A percentile compares a stretch with the other conserved stretches of the same genome.
Conservation (phyloP, 1,140 invertebrate genomes). For the Aradophagus sp. region DNA sequence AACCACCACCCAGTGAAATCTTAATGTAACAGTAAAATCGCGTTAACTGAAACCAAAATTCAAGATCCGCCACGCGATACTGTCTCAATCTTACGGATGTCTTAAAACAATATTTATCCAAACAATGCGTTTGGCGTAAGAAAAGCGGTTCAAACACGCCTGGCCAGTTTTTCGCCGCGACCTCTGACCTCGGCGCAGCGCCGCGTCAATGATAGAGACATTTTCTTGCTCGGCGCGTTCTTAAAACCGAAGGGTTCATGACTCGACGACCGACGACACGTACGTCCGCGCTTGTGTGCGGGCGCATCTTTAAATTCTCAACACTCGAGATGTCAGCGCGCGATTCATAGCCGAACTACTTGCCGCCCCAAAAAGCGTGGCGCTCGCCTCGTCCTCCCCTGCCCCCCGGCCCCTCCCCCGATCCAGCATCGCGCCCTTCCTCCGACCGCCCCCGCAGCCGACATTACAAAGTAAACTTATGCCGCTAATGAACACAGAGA, state of each 20-base stretch:
- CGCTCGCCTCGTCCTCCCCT: conserved; percentile 7
- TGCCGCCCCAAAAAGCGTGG: conserved; percentile 31
- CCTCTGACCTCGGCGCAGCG: neutral
- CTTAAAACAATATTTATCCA: too few species aligned
- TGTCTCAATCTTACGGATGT: too few species aligned
- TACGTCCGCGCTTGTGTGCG: conserved; percentile 10
- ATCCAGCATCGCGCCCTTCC: neutral
- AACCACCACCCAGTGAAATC: too few species aligned
- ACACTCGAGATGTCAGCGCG: conserved; percentile 25
- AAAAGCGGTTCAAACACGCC: too few species aligned
- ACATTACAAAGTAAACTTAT: conserved; percentile 68
- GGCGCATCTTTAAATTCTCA: conserved; percentile 35
- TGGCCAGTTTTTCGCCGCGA: conserved; percentile 1
- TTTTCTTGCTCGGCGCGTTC: neutral
- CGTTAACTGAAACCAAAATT: too few species aligned
- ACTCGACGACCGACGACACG: conserved; percentile 30
- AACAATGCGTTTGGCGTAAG: too few species aligned
- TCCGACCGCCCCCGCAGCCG: conserved; percentile 34
- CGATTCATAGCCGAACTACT: conserved; percentile 41
- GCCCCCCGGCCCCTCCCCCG: conserved; percentile 8
- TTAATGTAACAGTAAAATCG: too few species aligned
- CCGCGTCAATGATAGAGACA: neutral
- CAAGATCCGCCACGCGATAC: too few species aligned
- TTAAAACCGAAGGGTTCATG: conserved; percentile 10
- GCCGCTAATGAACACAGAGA: conserved; percentile 69